phyloP scores from a whole-genome alignment of 1,140 invertebrate genomes.

The Zeugodacus cucurbitae region DNA sequence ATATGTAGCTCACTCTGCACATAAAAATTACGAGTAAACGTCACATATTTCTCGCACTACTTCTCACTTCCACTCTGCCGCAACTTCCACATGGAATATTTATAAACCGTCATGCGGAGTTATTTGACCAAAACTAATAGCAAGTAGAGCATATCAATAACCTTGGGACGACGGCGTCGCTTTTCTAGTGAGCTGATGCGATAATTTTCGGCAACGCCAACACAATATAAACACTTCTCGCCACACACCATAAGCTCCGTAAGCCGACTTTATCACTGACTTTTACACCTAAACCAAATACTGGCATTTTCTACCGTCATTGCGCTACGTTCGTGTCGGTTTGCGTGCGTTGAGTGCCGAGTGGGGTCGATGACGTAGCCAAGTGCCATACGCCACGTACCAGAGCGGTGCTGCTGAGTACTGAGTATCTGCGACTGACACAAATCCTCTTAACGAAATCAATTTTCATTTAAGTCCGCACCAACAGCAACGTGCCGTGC shows the following conservation, averaged over 20 bases:
- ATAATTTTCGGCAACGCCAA: not conserved
- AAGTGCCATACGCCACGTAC: not conserved
- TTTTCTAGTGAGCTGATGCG: not conserved
- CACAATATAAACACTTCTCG: not conserved
- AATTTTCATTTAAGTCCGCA: slow-evolving; percentile 16
- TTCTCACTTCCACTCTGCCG: too few species aligned
- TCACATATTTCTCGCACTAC: too few species aligned
- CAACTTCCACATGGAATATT: too few species aligned
- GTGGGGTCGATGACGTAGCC: not conserved
- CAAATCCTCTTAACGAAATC: slow-evolving; percentile 37
- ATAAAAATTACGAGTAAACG: not conserved
- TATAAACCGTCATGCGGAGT: not conserved
- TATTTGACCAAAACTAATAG: not conserved
- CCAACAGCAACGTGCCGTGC: not conserved
- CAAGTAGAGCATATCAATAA: not conserved
- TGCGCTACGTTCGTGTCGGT: not conserved
- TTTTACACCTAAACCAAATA: too few species aligned
- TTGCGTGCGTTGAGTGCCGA: not conserved
- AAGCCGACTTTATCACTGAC: not conserved
- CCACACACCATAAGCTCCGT: not conserved
- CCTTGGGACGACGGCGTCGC: not conserved
- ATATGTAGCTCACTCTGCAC: not conserved
- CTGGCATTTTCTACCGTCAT: not conserved
- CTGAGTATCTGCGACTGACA: not conserved
- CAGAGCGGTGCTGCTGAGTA: not conserved